Evolutionary conservation across 2,113 vertebrate species (phyloP), one percentile per base, ranked within the genome.

Genomic region (Corynorhinus townsendii): DNA sequence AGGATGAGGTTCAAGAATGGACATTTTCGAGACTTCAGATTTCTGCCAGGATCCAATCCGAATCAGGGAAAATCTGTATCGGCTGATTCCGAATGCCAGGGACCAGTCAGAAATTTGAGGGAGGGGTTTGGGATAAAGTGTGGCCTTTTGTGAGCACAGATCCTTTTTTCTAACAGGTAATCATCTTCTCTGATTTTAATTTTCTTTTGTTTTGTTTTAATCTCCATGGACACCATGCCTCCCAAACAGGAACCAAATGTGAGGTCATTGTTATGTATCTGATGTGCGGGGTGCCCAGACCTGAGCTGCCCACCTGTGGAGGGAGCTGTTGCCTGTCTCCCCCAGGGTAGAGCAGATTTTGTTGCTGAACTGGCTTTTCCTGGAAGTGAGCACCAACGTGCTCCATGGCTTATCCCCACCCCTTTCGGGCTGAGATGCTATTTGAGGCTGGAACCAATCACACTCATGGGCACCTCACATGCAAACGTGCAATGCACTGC

Each of bases 1-100:
- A 97, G 96, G 97, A 93, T 97, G 47, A 95, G 98, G 98, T 97
- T 98, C 97, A 97, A 97, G 97, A 97, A 95, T 95, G 72, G 96
- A 84, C 97, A 95, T 82, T 94, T 97, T 92, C 75, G 90, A 80
- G 97, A 96, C 90, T 97, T 97, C 96, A 96, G 97, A 95, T 96
- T 95, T 96, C 96, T 95, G 96, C 94, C 97, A 95, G 97, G 96
- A 96, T 96, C 96, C 85, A 2, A 45, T 90, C 87, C 86, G 94
- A 95, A 94, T 94, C 92, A 89, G 97, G 95, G 94, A 68, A 77
- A 96, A 88, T 80, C 94, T 56, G 5, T 89, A 76, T 94, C 90
- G 40, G 86, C 96, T 94, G 97, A 96, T 97, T 95, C 91, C 49
- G 11, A 91, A 88, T 87, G 87, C 97, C 94, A 54, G 96, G 96